phyloP scores from a whole-genome alignment of 2,113 vertebrate species.

The Lamprologus callipterus region DNA sequence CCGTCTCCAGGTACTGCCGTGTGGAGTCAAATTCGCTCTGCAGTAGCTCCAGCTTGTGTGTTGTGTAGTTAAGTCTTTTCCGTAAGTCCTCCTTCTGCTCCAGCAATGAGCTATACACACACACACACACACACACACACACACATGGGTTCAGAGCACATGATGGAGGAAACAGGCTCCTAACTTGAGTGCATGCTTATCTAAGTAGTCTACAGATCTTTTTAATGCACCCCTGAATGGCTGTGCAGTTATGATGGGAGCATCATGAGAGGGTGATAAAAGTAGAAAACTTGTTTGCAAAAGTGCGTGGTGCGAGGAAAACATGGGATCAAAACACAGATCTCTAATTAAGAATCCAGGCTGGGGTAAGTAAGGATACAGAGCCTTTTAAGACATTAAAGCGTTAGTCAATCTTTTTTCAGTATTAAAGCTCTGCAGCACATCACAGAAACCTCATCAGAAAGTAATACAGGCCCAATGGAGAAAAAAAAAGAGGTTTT shows the following conservation, averaged over 20 bases:
- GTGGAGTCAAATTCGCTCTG: constrained; percentile 92
- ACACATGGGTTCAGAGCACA: neutral
- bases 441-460: constrained; percentile 24
- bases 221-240: constrained; percentile 4
- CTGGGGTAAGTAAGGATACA: neutral
- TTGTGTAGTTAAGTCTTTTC: constrained; percentile 84
- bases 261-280: constrained; percentile 30
- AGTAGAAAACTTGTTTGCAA: neutral
- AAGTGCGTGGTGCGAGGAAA: constrained; percentile 25
- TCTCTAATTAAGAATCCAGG: constrained; percentile 10
- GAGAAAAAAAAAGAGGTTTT: neutral
- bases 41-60: constrained; percentile 89
- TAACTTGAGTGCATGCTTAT: neutral
- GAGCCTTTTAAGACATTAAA: neutral
- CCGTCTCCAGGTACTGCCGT: constrained; percentile 90
- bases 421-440: neutral
- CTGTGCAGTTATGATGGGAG: constrained; percentile 32
- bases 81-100: constrained; percentile 94
- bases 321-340: constrained; percentile 7
- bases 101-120: constrained; percentile 78
- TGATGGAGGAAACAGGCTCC: neutral
- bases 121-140: neutral
- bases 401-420: neutral
- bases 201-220: constrained; percentile 2
- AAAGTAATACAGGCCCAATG: neutral